A percentile compares a stretch with the other conserved stretches of the same genome.
Evolutionary conservation across 2,113 vertebrate species (phyloP).

Genomic region (Cottus gobio): DNA sequence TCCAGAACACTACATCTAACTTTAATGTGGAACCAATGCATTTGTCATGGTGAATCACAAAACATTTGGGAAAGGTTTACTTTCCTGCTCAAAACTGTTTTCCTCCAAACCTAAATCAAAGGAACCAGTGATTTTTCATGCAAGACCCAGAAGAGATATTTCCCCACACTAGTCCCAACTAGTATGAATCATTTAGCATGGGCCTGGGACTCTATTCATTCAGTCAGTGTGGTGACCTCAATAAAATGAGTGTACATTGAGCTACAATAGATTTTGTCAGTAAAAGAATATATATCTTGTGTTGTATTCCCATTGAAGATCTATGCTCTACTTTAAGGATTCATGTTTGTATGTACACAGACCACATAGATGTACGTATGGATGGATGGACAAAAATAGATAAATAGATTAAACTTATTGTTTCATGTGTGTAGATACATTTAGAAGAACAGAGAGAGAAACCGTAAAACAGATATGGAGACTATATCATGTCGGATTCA

Average conservation of each 20-base stretch:
- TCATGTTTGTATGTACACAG: background rate
- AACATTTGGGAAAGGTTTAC: slow-evolving; percentile 38
- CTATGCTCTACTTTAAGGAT: slow-evolving; percentile 23
- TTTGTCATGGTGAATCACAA: slow-evolving; percentile 59
- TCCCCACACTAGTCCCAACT: background rate
- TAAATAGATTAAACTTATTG: slow-evolving; percentile 22
- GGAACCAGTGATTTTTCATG: slow-evolving; percentile 28
- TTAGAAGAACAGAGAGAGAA: slow-evolving; percentile 10
- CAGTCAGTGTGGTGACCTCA: slow-evolving; percentile 50
- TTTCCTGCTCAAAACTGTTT: slow-evolving; percentile 26
- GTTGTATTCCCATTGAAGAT: background rate
- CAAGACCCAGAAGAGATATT: slow-evolving; percentile 24
- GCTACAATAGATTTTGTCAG: slow-evolving; percentile 38
- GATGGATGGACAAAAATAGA: slow-evolving; percentile 18
- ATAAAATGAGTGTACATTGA: slow-evolving; percentile 37
- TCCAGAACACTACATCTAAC: slow-evolving; percentile 27
- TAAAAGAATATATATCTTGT: slow-evolving; percentile 28
- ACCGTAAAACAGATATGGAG: slow-evolving; percentile 16
- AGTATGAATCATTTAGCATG: slow-evolving; percentile 52
- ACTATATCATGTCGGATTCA: slow-evolving; percentile 49
- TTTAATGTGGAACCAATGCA: slow-evolving; percentile 58
- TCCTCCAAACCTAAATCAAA: slow-evolving; percentile 16
- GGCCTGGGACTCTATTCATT: slow-evolving; percentile 43
- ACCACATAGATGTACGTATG: background rate
- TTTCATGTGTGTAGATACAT: slow-evolving; percentile 19